Conservation (phyloP, 1,140 invertebrate genomes). For the Drosophila subobscura region DNA sequence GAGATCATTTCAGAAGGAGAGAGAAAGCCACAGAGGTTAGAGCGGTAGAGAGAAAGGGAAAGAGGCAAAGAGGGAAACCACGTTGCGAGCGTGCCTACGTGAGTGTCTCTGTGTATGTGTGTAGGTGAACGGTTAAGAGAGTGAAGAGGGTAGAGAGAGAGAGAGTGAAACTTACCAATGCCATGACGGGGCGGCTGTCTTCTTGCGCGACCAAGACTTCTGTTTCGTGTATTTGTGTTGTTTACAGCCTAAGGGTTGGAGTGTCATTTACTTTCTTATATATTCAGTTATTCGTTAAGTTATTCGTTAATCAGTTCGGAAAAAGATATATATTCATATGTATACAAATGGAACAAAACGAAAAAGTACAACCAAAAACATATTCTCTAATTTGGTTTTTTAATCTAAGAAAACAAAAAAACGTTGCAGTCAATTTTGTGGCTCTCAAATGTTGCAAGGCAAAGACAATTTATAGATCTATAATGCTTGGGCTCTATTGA, state of each 20-base stretch:
- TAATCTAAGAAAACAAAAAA: slow-evolving; percentile 27
- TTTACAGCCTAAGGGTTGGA: slow-evolving; percentile 83
- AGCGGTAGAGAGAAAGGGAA: slow-evolving; percentile 27
- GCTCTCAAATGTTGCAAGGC: slow-evolving; percentile 41
- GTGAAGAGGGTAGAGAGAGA: slow-evolving; percentile 5
- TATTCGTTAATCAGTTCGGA: slow-evolving; percentile 10
- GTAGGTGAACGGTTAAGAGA: slow-evolving; percentile 19
- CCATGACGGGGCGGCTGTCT: slow-evolving; percentile 84
- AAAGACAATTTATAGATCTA: slow-evolving; percentile 19
- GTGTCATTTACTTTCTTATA: slow-evolving; percentile 65
- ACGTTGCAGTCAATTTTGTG: slow-evolving; percentile 38
- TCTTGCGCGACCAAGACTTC: slow-evolving; percentile 84
- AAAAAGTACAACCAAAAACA: slow-evolving; percentile 19
- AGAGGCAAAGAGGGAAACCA: slow-evolving; percentile 1
- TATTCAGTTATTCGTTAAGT: slow-evolving; percentile 27
- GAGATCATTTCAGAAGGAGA: background rate
- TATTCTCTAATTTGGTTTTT: slow-evolving; percentile 38
- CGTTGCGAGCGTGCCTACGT: no score
- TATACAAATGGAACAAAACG: slow-evolving; percentile 17
- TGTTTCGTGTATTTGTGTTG: slow-evolving; percentile 84
- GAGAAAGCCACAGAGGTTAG: slow-evolving; percentile 1
- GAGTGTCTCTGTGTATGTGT: slow-evolving; percentile 26
- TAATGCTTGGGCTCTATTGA: slow-evolving; percentile 27
- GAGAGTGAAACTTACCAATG: slow-evolving; percentile 77
- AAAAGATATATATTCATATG: slow-evolving; percentile 34